phyloP scores from a whole-genome alignment of 2,797 vertebrate genomes.

The Sparidentex hasta region DNA sequence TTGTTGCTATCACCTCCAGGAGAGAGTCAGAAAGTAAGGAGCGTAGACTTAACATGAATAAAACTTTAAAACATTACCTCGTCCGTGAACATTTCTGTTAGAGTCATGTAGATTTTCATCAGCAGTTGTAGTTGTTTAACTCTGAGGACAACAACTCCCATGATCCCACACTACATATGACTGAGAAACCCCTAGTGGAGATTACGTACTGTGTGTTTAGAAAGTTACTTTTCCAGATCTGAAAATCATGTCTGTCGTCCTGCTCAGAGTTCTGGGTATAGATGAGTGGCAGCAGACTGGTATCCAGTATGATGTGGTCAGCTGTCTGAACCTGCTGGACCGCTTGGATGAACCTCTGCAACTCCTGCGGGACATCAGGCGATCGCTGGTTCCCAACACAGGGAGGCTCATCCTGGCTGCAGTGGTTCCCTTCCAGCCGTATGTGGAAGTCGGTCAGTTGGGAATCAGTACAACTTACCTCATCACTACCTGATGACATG shows the following conservation, averaged over 20 bases:
- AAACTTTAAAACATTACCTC: too few relatives aligned
- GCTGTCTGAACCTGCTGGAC: slow-evolving; percentile 97
- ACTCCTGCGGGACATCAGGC: slow-evolving; percentile 91
- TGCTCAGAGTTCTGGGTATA: slow-evolving; percentile 81
- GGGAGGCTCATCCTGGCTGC: slow-evolving; percentile 93
- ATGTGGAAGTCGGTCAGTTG: slow-evolving; percentile 95
- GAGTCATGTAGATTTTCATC: too few relatives aligned
- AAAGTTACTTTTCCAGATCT: neutral
- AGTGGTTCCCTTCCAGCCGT: slow-evolving; percentile 96
- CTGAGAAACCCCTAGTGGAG: too few relatives aligned
- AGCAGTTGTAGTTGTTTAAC: too few relatives aligned
- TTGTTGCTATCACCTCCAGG: too few relatives aligned
- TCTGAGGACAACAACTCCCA: too few relatives aligned
- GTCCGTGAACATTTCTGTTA: too few relatives aligned
- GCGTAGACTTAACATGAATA: too few relatives aligned
- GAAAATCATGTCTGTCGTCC: neutral
- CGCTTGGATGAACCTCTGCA: slow-evolving; percentile 94
- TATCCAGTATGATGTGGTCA: slow-evolving; percentile 96
- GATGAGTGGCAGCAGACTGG: slow-evolving; percentile 95
- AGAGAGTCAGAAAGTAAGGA: too few relatives aligned
- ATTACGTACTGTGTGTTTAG: too few relatives aligned
- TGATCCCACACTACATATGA: too few relatives aligned
- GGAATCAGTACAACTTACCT: neutral
- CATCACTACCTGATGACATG: neutral
- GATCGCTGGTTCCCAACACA: slow-evolving; percentile 90